These are phyloP conservation scores for Epizoanthus ramosus DNA, from an alignment of 92 coral and sea anemone genomes.

Conservation along the genomic window DNA sequence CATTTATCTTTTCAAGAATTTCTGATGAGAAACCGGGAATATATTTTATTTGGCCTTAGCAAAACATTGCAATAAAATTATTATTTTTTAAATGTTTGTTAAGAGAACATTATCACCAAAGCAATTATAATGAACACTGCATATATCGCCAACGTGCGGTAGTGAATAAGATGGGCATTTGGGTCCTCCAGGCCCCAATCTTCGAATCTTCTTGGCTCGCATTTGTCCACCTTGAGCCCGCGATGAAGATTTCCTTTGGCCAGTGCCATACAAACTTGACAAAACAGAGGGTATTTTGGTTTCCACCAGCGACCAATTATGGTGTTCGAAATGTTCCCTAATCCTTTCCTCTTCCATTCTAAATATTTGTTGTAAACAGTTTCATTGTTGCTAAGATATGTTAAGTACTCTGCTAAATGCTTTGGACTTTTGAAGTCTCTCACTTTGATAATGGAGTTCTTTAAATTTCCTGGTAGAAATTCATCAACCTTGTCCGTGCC, in stretches of 20 bases:
- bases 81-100: neutral
- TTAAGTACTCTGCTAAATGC: slow-evolving; percentile 75
- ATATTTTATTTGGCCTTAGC: too few relatives aligned
- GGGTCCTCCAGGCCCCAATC: slow-evolving; percentile 88
- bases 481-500: slow-evolving; percentile 96
- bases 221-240: slow-evolving; percentile 86
- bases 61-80: neutral
- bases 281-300: slow-evolving; percentile 89
- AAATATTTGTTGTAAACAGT: slow-evolving; percentile 86
- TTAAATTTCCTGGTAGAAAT: slow-evolving; percentile 86
- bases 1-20: too few relatives aligned
- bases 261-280: slow-evolving; percentile 96
- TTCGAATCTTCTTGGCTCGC: slow-evolving; percentile 75
- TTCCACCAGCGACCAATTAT: slow-evolving; percentile 97
- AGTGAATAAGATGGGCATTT: slow-evolving; percentile 41
- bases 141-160: slow-evolving; percentile 59
- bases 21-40: too few relatives aligned
- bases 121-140: slow-evolving; percentile 61
- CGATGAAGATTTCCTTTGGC: slow-evolving; percentile 86
- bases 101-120: slow-evolving; percentile 53
- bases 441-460: slow-evolving; percentile 86
- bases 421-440: slow-evolving; percentile 87
- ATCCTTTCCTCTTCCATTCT: slow-evolving; percentile 94
- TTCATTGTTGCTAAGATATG: slow-evolving; percentile 74
- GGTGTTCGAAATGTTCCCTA: slow-evolving; percentile 79